A percentile compares a stretch with the other conserved stretches of the same genome.
phyloP scores from a whole-genome alignment of 2,797 vertebrate species.

The Melanotaenia maccullochi region DNA sequence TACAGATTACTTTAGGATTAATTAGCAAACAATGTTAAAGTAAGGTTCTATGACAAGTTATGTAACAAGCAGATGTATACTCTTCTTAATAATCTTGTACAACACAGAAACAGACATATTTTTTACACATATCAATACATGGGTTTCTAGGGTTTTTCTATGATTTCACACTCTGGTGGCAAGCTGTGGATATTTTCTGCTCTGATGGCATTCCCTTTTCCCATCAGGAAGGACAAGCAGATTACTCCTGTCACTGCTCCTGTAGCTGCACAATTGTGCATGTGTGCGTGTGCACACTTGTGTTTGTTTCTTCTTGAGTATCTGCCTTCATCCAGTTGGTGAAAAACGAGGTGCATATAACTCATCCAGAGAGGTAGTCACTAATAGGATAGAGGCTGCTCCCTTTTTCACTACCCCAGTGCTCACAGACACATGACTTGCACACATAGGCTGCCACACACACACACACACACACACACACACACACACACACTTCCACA shows the following conservation, averaged over 20 bases:
- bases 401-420: conserved; percentile 31
- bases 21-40: conserved; percentile 7
- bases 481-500: conserved; percentile 22
- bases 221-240: conserved; percentile 55
- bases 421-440: conserved; percentile 47
- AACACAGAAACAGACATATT: neutral
- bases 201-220: conserved; percentile 41
- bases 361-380: conserved; percentile 81
- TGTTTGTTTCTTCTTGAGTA: conserved; percentile 65
- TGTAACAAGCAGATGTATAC: conserved; percentile 5
- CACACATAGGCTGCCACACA: conserved; percentile 24
- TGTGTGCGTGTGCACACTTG: conserved; percentile 18
- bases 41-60: conserved; percentile 13
- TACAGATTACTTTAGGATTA: conserved; percentile 16
- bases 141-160: conserved; percentile 18
- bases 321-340: conserved; percentile 77
- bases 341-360: conserved; percentile 81
- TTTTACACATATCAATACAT: neutral
- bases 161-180: conserved; percentile 11
- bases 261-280: conserved; percentile 27
- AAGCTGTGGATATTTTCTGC: conserved; percentile 33
- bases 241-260: conserved; percentile 59
- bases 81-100: conserved; percentile 5
- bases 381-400: conserved; percentile 78
- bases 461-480: conserved; percentile 25